Percentiles rank a stretch among this genome's conserved stretches.
Conservation (phyloP, 2,888 invertebrate genomes). For the Diarsia brunnea region DNA sequence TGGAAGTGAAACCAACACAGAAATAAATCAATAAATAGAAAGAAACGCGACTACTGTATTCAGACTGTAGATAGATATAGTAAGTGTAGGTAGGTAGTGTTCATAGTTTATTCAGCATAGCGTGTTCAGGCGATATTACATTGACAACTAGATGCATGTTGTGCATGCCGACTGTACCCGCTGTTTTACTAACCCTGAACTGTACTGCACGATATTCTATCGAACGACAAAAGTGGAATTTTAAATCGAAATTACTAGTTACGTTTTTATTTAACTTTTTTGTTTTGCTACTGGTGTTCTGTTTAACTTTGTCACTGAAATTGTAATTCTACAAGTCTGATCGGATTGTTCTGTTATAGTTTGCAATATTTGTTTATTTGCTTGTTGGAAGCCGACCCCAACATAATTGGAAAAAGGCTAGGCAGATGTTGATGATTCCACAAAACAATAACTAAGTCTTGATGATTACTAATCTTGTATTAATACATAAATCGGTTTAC, state of each 20-base stretch:
- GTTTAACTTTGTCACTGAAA: not conserved
- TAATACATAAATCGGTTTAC: not conserved
- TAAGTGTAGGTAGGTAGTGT: conserved; percentile 42
- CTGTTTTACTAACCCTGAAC: conserved; percentile 66
- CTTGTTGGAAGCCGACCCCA: too few species aligned
- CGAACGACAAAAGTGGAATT: conserved; percentile 55
- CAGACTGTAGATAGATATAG: conserved; percentile 1
- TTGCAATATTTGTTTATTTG: not conserved
- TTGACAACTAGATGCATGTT: conserved; percentile 65
- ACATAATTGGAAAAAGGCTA: too few species aligned
- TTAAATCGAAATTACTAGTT: conserved; percentile 53
- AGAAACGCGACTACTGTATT: conserved; percentile 17
- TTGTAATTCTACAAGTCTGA: not conserved
- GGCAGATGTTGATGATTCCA: too few species aligned
- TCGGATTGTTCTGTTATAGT: not conserved
- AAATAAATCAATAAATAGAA: conserved; percentile 26
- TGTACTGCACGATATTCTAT: conserved; percentile 60
- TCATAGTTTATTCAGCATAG: conserved; percentile 65
- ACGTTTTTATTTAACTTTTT: conserved; percentile 32
- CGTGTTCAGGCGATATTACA: conserved; percentile 62
- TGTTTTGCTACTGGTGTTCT: not conserved
- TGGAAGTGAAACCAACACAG: not conserved
- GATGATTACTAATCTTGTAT: not conserved
- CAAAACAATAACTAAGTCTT: not conserved
- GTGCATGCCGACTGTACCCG: conserved; percentile 53